A percentile compares a stretch with the other conserved stretches of the same genome.
Evolutionary conservation across 2,113 vertebrate species (phyloP).

Genomic region (Aphelocoma coerulescens): DNA sequence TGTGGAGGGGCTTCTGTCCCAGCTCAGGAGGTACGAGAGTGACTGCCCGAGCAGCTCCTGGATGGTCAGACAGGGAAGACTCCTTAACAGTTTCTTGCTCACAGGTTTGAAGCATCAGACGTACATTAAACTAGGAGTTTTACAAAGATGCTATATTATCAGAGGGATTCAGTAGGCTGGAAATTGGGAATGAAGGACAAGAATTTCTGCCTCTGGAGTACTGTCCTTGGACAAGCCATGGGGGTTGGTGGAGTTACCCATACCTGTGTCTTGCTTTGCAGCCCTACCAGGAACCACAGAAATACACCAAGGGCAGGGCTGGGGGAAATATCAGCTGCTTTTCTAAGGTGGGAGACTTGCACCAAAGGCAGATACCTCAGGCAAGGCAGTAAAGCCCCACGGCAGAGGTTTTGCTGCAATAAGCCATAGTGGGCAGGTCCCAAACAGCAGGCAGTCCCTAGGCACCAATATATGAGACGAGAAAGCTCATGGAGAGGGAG

Average conservation of each 20-base stretch:
- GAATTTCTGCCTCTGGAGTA: neutral
- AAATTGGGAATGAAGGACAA: neutral
- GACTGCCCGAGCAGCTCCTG: neutral
- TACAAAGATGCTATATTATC: neutral
- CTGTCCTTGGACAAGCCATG: neutral
- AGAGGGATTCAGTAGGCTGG: neutral
- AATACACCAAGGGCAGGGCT: neutral
- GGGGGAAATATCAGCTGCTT: neutral
- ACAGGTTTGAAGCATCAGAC: conserved; percentile 1
- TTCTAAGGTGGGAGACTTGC: neutral
- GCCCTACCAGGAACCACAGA: neutral
- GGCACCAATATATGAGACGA: neutral
- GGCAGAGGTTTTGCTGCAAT: neutral
- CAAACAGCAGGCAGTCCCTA: neutral
- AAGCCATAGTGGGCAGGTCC: neutral
- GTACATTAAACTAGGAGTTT: neutral
- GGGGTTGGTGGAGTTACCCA: neutral
- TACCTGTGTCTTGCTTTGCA: neutral
- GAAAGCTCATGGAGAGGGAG: neutral
- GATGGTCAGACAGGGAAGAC: neutral
- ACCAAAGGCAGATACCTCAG: neutral
- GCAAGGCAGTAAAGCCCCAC: neutral
- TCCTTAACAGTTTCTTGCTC: neutral
- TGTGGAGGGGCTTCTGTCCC: neutral
- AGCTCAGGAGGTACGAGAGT: neutral